These are phyloP conservation scores for Lytechinus variegatus DNA, from an alignment of 35 echinoderm and acorn worm genomes.

Conservation along the genomic window DNA sequence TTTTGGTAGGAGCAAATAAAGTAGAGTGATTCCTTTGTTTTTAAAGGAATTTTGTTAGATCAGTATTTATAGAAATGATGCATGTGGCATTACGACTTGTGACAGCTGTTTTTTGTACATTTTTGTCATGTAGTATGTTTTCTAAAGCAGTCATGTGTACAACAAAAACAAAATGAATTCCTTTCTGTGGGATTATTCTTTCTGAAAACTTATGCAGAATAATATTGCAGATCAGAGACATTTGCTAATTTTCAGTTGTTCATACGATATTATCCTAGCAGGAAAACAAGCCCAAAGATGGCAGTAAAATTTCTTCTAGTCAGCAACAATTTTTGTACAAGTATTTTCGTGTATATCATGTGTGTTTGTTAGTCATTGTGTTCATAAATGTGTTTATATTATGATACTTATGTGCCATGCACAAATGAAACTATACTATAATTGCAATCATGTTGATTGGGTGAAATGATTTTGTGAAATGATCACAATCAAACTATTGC, in stretches of 20 bases:
- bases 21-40: not conserved
- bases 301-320: not conserved
- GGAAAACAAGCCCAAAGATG: not conserved
- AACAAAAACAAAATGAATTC: not conserved
- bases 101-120: not conserved
- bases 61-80: not conserved
- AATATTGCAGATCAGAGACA: not conserved
- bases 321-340: not conserved
- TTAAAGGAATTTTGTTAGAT: not conserved
- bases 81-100: not conserved
- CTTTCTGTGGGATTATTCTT: not conserved
- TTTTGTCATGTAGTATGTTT: not conserved
- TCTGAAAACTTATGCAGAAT: not conserved
- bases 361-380: too few relatives aligned
- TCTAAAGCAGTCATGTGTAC: not conserved
- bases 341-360: not conserved
- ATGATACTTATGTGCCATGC: too few relatives aligned
- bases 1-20: not conserved
- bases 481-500: too few relatives aligned
- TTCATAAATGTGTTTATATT: too few relatives aligned
- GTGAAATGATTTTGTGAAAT: too few relatives aligned
- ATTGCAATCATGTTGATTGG: too few relatives aligned
- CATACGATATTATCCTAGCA: not conserved
- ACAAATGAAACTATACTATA: too few relatives aligned
- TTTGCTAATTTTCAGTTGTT: not conserved